These are phyloP conservation scores for Tetraodon nigroviridis DNA, from an alignment of 2,113 vertebrate species.

Conservation along the genomic window DNA sequence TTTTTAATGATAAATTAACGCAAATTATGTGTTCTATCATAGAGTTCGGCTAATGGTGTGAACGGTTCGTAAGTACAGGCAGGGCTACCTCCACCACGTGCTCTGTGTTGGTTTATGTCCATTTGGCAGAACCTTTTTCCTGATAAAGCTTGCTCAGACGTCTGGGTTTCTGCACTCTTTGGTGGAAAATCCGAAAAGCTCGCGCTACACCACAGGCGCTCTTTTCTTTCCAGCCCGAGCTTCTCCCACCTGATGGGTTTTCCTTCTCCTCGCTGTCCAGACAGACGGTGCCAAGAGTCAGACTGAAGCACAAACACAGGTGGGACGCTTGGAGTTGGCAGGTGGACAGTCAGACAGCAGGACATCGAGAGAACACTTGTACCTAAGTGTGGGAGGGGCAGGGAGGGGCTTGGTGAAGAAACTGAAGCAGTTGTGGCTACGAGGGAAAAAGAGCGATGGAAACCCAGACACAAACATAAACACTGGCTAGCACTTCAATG, in stretches of 20 bases:
- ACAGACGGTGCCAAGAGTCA: slow-evolving; percentile 45
- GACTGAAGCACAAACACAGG: slow-evolving; percentile 63
- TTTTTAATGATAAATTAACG: no score
- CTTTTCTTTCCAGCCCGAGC: slow-evolving; percentile 42
- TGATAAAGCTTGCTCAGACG: slow-evolving; percentile 65
- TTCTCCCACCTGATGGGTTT: slow-evolving; percentile 61
- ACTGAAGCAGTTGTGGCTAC: slow-evolving; percentile 55
- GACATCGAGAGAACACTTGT: slow-evolving; percentile 30
- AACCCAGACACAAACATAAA: slow-evolving; percentile 75
- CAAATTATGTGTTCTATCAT: no score
- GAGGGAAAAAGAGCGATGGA: slow-evolving; percentile 42
- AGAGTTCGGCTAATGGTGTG: no score
- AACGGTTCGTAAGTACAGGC: no score
- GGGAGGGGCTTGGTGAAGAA: slow-evolving; percentile 11
- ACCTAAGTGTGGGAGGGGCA: slow-evolving; percentile 12
- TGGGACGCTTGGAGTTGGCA: slow-evolving; percentile 50
- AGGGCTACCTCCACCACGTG: not conserved
- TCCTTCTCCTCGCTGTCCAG: slow-evolving; percentile 52
- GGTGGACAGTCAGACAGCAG: slow-evolving; percentile 46
- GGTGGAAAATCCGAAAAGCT: slow-evolving; percentile 53
- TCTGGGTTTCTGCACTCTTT: slow-evolving; percentile 44
- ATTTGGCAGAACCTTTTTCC: slow-evolving; percentile 39
- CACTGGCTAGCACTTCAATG: slow-evolving; percentile 64
- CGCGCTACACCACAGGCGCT: slow-evolving; percentile 39
- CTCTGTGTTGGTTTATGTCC: slow-evolving; percentile 18